Conservation (phyloP, 2,113 vertebrate genomes). For the Cololabis saira region DNA sequence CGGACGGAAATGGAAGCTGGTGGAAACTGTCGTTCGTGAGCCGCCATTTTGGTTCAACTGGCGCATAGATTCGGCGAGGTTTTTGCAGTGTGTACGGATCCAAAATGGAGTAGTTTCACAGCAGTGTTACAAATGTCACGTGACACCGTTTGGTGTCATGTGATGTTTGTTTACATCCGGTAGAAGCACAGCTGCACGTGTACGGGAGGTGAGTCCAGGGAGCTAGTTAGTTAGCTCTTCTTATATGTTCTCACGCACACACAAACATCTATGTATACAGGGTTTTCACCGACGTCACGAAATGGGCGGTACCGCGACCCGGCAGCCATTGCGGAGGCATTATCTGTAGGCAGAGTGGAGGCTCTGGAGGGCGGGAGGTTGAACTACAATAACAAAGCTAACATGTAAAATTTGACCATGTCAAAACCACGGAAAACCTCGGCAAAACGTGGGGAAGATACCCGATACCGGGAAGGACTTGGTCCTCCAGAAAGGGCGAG, state of each 20-base stretch:
- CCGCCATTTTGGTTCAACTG: conserved; percentile 68
- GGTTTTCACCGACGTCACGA: no score
- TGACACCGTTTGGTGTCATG: conserved; percentile 52
- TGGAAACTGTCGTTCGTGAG: conserved; percentile 42
- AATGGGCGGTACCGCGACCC: no score
- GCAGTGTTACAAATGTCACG: neutral
- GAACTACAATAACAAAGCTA: no score
- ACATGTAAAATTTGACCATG: no score
- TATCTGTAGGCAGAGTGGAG: no score
- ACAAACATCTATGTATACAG: neutral
- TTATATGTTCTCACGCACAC: no score
- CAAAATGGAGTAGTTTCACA: conserved; percentile 70
- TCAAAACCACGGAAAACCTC: no score
- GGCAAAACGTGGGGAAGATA: no score
- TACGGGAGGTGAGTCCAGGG: conserved; percentile 43
- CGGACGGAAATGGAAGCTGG: conserved; percentile 30
- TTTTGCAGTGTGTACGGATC: neutral
- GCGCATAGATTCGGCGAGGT: accelerated
- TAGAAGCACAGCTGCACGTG: conserved; percentile 39
- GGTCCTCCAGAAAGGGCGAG: no score
- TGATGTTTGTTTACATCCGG: conserved; percentile 84
- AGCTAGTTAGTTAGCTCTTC: neutral
- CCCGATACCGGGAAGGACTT: no score
- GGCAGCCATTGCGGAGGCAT: no score
- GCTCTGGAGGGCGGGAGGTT: no score